These are phyloP conservation scores for Noctilio leporinus DNA, from an alignment of 2,113 vertebrate species.

Conservation along the genomic window DNA sequence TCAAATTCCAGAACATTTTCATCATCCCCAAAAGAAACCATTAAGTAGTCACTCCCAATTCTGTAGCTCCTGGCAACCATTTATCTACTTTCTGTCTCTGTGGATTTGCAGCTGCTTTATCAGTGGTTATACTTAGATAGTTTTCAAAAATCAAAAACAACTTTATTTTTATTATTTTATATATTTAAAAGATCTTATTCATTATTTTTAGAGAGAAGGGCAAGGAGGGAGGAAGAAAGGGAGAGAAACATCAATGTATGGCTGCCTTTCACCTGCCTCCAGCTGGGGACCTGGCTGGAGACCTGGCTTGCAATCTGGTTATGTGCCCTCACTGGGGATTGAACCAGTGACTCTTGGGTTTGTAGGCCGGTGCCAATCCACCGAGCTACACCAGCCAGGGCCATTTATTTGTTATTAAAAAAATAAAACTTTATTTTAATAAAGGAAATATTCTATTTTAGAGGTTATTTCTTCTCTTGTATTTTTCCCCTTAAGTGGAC, in stretches of 20 bases:
- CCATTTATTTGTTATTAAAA: not conserved
- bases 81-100: slow-evolving; percentile 3
- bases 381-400: too few relatives aligned
- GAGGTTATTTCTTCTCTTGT: not conserved
- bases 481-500: not conserved
- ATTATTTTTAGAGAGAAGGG: too few relatives aligned
- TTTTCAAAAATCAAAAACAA: not conserved
- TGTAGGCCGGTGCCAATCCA: too few relatives aligned
- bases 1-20: slow-evolving; percentile 32
- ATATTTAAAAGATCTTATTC: not conserved
- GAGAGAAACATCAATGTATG: too few relatives aligned
- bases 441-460: not conserved
- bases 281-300: too few relatives aligned
- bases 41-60: not conserved
- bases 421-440: slow-evolving; percentile 5
- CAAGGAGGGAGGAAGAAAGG: too few relatives aligned
- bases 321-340: too few relatives aligned
- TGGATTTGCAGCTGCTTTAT: slow-evolving; percentile 8
- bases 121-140: not conserved
- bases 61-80: not conserved
- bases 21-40: not conserved
- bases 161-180: not conserved
- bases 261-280: too few relatives aligned
- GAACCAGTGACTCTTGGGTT: too few relatives aligned
- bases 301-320: too few relatives aligned